Evolutionary conservation across 1,140 invertebrate genomes (phyloP), one percentile per base, ranked within the genome.

Genomic region (Tenebrio molitor): DNA sequence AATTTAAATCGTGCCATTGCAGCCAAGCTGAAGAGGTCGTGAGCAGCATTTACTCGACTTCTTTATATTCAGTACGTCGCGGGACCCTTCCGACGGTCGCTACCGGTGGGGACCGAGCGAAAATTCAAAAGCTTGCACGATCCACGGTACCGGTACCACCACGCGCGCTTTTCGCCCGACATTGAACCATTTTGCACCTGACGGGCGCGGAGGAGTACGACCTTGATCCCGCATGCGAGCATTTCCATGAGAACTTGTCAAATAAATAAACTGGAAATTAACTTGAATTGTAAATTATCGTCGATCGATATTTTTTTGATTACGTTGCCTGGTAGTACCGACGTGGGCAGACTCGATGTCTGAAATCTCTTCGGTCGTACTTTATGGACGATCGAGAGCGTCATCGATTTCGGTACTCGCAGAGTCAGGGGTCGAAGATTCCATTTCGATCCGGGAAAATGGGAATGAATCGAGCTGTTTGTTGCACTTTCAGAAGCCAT

Each of bases 1-100:
- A 44, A 66, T 66, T 66, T 66, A 66, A 66, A 66, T 66, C 64
- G 64, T 66, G 64, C 64, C 12, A 66, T 44, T 44, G 64, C 42
- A 66, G 42, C 36, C 6, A 29, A 66, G 42, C 42, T 44, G 62
- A 66, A 44, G 42, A 41, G 36, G 64, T 66, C 64, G 64, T 66
- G 64, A 66, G 17, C 64, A 12, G 64, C 64, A 66, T 66, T 44
- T 42, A 66, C 64, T 34, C 15, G n/a, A 44, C 64, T 66, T 66
- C 50, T 58, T 58, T 58, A 29, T 58, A 58, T 58, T 58, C 50
- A 15, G 23, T 1, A 58, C 50, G 21, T 58, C 23, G n/a, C 50
- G 23, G 50, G 50, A 14, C 23, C 50, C 50, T 25, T 58, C 50
- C 50, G 23, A 58, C 25, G n/a, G n/a, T n/a, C n/a, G n/a, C n/a